A percentile compares a stretch with the other conserved stretches of the same genome.
Conservation (phyloP, 2,797 vertebrate genomes). For the Pogoniulus pusillus region DNA sequence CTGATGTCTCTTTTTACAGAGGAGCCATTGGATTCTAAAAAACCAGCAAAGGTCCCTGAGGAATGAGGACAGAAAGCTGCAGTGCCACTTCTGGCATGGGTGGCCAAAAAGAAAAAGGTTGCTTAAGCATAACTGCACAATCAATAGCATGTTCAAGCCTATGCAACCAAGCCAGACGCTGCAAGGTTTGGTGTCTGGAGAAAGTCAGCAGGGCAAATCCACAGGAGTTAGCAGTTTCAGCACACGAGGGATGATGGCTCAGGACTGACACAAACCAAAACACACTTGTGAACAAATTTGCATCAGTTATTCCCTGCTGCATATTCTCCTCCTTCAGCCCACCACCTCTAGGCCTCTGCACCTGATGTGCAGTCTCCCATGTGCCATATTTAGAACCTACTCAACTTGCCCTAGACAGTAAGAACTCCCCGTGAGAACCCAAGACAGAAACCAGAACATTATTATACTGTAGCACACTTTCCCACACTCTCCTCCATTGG, state of each 20-base stretch:
- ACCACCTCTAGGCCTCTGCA: neutral
- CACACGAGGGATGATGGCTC: neutral
- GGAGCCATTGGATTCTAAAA: neutral
- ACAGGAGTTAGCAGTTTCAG: neutral
- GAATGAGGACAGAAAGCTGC: neutral
- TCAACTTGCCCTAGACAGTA: neutral
- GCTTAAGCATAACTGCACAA: neutral
- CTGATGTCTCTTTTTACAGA: neutral
- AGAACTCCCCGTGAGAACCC: neutral
- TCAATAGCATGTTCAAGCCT: neutral
- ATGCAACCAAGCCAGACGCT: neutral
- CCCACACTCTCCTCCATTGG: neutral
- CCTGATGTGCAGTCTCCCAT: neutral
- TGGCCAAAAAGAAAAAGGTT: slow-evolving; percentile 1
- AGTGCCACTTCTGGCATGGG: neutral
- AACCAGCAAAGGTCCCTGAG: neutral
- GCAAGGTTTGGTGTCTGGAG: neutral
- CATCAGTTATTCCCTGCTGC: neutral
- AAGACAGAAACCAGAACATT: neutral
- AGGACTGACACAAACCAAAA: neutral
- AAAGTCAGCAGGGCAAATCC: neutral
- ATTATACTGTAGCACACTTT: neutral
- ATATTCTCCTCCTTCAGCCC: neutral
- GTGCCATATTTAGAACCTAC: neutral
- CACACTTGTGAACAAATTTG: neutral